Percentiles rank a stretch among this genome's conserved stretches.
Conservation (phyloP, 2,888 invertebrate genomes). For the Tenthredo livida region DNA sequence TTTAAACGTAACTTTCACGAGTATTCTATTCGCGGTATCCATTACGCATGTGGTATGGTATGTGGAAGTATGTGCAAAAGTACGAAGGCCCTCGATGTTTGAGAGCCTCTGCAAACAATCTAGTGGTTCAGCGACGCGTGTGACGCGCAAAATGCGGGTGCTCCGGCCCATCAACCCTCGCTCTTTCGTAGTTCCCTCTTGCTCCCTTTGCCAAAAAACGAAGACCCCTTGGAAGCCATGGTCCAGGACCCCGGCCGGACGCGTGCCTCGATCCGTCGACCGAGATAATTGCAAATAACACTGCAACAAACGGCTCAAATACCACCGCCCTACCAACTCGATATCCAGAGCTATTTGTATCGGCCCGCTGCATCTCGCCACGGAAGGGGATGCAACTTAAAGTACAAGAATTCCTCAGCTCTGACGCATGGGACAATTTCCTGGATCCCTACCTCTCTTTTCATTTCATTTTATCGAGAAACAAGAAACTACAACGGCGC, state of each 20-base stretch:
- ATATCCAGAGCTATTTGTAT: conserved; percentile 61
- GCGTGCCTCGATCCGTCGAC: conserved; percentile 73
- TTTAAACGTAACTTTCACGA: not conserved
- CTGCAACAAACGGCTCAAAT: conserved; percentile 74
- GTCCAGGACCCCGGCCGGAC: conserved; percentile 67
- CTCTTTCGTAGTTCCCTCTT: conserved; percentile 53
- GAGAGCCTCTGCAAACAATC: conserved; percentile 79
- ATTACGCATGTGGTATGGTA: not conserved
- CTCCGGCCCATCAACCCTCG: conserved; percentile 74
- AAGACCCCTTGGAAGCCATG: conserved; percentile 56
- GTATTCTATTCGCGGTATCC: not conserved
- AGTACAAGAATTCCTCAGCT: conserved; percentile 37
- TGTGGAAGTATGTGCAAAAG: not conserved
- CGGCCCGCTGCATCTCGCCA: conserved; percentile 35
- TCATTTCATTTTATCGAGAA: not conserved
- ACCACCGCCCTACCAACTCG: conserved; percentile 61
- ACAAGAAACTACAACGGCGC: not conserved
- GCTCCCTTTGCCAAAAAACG: conserved; percentile 38
- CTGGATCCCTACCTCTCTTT: not conserved
- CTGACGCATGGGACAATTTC: conserved; percentile 39
- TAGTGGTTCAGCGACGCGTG: conserved; percentile 77
- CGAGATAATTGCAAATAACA: conserved; percentile 77
- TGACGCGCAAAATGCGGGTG: conserved; percentile 78
- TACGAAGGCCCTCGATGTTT: conserved; percentile 60
- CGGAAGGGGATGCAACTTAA: conserved; percentile 41